Evolutionary conservation across 2,888 invertebrate genomes (phyloP), one percentile per base, ranked within the genome.

Genomic region (Celastrina argiolus): DNA sequence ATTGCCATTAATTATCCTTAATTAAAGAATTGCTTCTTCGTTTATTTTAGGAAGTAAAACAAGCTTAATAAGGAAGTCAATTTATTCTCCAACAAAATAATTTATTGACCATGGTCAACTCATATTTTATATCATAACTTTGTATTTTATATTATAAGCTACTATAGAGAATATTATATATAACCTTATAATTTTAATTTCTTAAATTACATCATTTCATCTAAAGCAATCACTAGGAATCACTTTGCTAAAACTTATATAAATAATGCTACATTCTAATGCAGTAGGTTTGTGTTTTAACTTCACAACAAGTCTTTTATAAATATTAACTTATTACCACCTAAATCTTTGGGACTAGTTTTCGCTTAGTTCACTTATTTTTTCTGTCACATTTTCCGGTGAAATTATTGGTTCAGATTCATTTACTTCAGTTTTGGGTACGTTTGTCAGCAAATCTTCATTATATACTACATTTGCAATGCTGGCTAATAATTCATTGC

Each of bases 281-380:
- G 61, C 18, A 61, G 36, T 36, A 61, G 34, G 18, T 22, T 8
- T 16, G 34, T 45, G 26, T 26, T 36, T 39, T 61, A 61, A 61
- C 22, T 61, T 61, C n/a, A n/a, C n/a, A n/a, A 61, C 14, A 36
- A 39, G 61, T 61, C 39, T 61, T 61, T 61, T 36, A 61, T 61
- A 61, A 39, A 61, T 22, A 59, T 61, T 39, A 31, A 61, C 61
- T 61, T 22, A 61, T 39, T 39, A 22, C 61, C 39, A 61, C 22
- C 18, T 36, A 22, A 39, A 59, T 59, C 36, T 39, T 61, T 61
- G 36, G 61, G 61, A 61, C 61, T 61, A 61, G 36, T 36, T 36
- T 22, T 34, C 61, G 61, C 36, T 39, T 22, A 61, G 22, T 7
- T 61, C 39, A 10, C 61, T 39, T 56, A 28, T 56, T 61, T 36